These are phyloP conservation scores for Colossoma macropomum DNA, from an alignment of 2,113 vertebrate species.

Conservation along the genomic window DNA sequence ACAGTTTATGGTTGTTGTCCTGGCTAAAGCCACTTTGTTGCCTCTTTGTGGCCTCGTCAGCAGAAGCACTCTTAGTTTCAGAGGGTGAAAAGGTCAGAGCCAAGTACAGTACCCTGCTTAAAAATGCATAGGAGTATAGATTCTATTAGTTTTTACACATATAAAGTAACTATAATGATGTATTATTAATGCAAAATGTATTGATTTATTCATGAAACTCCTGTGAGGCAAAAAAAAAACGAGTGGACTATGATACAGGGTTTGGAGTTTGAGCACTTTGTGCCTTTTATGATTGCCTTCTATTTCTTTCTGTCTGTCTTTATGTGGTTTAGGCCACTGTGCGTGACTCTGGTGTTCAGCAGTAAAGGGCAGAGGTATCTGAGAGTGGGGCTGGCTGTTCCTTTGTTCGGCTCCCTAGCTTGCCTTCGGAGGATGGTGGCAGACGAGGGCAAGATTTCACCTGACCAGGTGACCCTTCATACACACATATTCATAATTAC, in stretches of 20 bases:
- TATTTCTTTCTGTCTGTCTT: conserved; percentile 28
- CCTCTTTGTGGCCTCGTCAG: background rate
- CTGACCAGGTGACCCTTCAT: conserved; percentile 81
- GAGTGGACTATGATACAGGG: conserved; percentile 28
- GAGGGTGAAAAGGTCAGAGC: conserved; percentile 59
- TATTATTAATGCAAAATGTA: conserved; percentile 73
- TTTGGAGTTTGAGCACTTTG: background rate
- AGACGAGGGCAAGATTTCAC: conserved; percentile 83
- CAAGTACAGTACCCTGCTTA: conserved; percentile 51
- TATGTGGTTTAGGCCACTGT: conserved; percentile 81
- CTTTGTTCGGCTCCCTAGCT: conserved; percentile 84
- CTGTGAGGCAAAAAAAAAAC: conserved; percentile 17
- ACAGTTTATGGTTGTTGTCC: background rate
- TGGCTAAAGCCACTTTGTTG: conserved; percentile 1
- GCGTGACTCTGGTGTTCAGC: conserved; percentile 88
- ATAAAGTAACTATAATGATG: conserved; percentile 66
- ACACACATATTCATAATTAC: conserved; percentile 14
- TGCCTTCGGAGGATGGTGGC: conserved; percentile 88
- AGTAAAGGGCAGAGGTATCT: conserved; percentile 85
- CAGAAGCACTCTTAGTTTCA: background rate
- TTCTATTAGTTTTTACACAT: conserved; percentile 70
- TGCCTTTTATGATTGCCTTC: background rate
- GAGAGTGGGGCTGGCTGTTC: conserved; percentile 87
- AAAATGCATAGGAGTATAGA: conserved; percentile 67
- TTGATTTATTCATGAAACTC: conserved; percentile 71